Base-by-base conservation (phyloP, 1,140 invertebrate species). In the Tyrophagus putrescentiae region DNA sequence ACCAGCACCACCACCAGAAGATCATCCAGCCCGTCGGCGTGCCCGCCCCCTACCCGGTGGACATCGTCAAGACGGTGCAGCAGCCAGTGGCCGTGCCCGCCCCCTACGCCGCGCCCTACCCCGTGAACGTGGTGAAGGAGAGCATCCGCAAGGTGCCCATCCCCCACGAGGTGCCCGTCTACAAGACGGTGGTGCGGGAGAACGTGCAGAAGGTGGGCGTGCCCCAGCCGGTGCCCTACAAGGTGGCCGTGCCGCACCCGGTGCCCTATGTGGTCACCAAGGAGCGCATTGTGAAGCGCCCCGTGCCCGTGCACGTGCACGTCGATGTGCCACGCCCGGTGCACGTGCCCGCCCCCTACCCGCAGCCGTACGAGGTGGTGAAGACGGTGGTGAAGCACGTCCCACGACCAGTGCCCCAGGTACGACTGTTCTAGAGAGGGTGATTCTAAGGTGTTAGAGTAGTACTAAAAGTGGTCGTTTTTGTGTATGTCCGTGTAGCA, bases 291-390 rank as follows among this genome's bases (percentile, higher is more conserved):
- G 57, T 59, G 9, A 41, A 27, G 32, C 39, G 21, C 32, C 57
- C 57, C 23, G 36, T 44, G 29, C 27, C 44, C 18, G 41, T 44
- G n/a, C 27, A 31, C 6, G 27, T 23, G 9, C 13, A 41, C 11
- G 39, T 59, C 11, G 25, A n/a, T 13, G 18, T 25, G 16, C 57
- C 57, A 42, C 50, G 50, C 23, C 28, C 28, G 6, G 57, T 59
- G 11, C 21, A 56, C 21, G 18, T 25, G n/a, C 52, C 52, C 1
- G 18, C 18, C 27, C 57, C 57, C 3, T 41, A 45, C 6, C 57
- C 48, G 2, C 41, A 59, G 21, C 56, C 56, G 7, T 58, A 58
- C 33, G 56, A 58, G 29, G 56, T 58, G 1, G 39, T 59, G 6
- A 45, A 34, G 16, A 45, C 44, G 50, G 57, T 59, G 29, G 27